Evolutionary conservation across 2,888 invertebrate genomes (phyloP), one percentile per base, ranked within the genome.

Genomic region (Esperia sulphurella): DNA sequence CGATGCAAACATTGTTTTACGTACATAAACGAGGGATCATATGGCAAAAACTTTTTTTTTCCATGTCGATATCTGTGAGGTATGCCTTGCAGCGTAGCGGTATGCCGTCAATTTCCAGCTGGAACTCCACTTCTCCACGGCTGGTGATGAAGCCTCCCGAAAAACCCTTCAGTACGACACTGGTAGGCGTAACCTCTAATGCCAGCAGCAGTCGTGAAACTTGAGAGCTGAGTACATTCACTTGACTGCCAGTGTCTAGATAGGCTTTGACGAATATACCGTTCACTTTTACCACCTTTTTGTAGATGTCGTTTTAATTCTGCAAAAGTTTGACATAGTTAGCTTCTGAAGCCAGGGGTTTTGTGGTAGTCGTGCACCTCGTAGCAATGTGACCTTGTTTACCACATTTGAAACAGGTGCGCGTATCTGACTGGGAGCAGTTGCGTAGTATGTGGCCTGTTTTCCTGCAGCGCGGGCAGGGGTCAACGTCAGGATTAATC

Each of bases 341-440:
- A 30, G 31, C 3, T 8, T n/a, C n/a, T 13, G 30, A 3, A 5
- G 5, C 8, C 8, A 8, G 13, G 7, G n/a, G 30, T 3, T 21
- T 2, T 3, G 21, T n/a, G n/a, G n/a, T 5, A 3, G 21, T 5
- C 5, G 40, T 3, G 29, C 55, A 57, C 28, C 50, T 46, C 12
- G 48, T 39, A 0, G 57, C 52, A 13, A 61, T 54, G 33, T 62
- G 58, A 0, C 59, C 59, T 50, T 48, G 47, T 0, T n/a, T 7
- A 7, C 57, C 56, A 46, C 59, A 59, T 41, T 57, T 58, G 30
- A 41, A 58, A 14, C 59, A 58, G 1, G 39, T 53, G 0, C 55
- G 54, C 31, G 10, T 14, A 14, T 61, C 59, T 2, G 61, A 57
- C 12, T 38, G n/a, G 7, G 55, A 9, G 28, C 61, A 61, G 12